Evolutionary conservation across 30 jellyfish, hydroid and myxozoan genomes (phyloP).

Genomic region (Phacellophora camtschatica): DNA sequence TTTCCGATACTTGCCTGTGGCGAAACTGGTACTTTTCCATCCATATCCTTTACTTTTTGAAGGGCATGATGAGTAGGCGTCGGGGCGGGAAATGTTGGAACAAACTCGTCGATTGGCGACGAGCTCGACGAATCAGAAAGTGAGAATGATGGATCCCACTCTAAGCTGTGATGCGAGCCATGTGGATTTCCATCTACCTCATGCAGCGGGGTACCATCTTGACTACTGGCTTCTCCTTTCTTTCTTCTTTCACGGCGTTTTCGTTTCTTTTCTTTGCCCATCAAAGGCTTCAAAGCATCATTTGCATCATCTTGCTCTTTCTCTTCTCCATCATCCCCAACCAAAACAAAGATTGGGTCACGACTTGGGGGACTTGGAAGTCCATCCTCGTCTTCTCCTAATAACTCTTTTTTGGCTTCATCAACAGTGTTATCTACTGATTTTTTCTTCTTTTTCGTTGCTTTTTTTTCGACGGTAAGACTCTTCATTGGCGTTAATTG

Average conservation of each 20-base stretch:
- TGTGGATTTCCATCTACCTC: slow-evolving; percentile 12
- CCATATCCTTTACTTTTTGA: slow-evolving; percentile 53
- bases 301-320: not conserved
- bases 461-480: not conserved
- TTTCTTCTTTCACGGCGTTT: slow-evolving; percentile 8
- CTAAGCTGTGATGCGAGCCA: slow-evolving; percentile 36
- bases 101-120: slow-evolving; percentile 63
- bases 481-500: slow-evolving; percentile 9
- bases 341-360: slow-evolving; percentile 63
- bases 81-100: slow-evolving; percentile 68
- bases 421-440: not conserved
- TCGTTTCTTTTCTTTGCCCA: slow-evolving; percentile 1
- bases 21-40: slow-evolving; percentile 42
- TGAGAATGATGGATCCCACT: slow-evolving; percentile 78
- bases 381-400: slow-evolving; percentile 49
- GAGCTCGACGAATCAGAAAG: slow-evolving; percentile 74
- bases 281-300: slow-evolving; percentile 6
- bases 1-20: slow-evolving; percentile 66
- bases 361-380: slow-evolving; percentile 72
- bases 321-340: slow-evolving; percentile 19
- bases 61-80: slow-evolving; percentile 66
- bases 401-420: slow-evolving; percentile 15
- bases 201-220: slow-evolving; percentile 31
- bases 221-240: not conserved
- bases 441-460: slow-evolving; percentile 2